These are phyloP conservation scores for Amblyopsis rosae DNA, from an alignment of 2,113 vertebrate genomes.

Conservation along the genomic window DNA sequence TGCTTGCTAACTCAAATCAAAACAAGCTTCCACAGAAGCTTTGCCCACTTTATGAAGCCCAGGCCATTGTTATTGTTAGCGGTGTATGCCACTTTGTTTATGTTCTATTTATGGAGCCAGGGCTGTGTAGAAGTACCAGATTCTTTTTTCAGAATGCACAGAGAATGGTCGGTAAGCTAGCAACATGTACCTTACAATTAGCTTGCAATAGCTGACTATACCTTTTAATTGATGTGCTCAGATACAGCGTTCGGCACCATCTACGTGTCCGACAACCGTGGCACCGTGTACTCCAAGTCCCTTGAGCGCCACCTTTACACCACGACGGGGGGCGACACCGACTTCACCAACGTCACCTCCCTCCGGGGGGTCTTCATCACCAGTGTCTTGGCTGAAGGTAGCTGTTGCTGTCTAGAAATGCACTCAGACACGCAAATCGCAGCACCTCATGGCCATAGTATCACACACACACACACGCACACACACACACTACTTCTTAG, in stretches of 20 bases:
- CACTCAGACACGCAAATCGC: slow-evolving; percentile 5
- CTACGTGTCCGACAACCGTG: slow-evolving; percentile 90
- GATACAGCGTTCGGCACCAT: slow-evolving; percentile 89
- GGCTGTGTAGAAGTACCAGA: too few relatives aligned
- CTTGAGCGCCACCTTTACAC: slow-evolving; percentile 91
- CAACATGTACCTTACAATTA: too few relatives aligned
- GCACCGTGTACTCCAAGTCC: slow-evolving; percentile 92
- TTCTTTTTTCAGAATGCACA: too few relatives aligned
- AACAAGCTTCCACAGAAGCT: too few relatives aligned
- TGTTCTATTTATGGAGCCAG: too few relatives aligned
- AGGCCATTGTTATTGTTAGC: too few relatives aligned
- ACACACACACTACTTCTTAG: slow-evolving; percentile 28
- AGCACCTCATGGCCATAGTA: slow-evolving; percentile 14
- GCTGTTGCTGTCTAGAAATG: not conserved
- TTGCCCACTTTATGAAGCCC: too few relatives aligned
- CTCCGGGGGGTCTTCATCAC: slow-evolving; percentile 90
- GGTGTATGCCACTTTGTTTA: too few relatives aligned
- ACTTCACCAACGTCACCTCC: slow-evolving; percentile 94
- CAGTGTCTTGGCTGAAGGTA: slow-evolving; percentile 87
- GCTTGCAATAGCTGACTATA: not conserved
- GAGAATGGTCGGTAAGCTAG: too few relatives aligned
- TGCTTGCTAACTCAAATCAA: too few relatives aligned
- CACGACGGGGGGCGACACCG: slow-evolving; percentile 85
- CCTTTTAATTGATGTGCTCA: slow-evolving; percentile 47
- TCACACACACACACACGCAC: slow-evolving; percentile 17